These are phyloP conservation scores for Lepisosteus osseus DNA, from an alignment of 2,113 vertebrate genomes.

Conservation along the genomic window DNA sequence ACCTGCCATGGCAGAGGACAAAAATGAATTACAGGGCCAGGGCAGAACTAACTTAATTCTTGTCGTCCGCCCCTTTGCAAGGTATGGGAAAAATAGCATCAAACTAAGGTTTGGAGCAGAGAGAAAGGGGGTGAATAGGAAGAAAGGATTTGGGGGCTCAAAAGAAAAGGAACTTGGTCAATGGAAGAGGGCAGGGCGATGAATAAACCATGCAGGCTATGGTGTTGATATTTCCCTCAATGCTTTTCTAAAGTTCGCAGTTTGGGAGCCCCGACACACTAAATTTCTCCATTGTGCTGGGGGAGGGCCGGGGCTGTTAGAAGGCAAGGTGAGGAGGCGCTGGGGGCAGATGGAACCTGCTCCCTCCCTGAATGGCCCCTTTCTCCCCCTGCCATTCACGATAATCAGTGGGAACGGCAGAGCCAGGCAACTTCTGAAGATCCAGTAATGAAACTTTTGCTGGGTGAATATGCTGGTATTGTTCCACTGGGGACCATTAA, in stretches of 20 bases:
- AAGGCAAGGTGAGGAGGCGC: constrained; percentile 89
- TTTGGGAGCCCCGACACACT: constrained; percentile 75
- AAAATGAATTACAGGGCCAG: constrained; percentile 52
- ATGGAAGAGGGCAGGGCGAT: constrained; percentile 69
- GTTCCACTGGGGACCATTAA: constrained; percentile 86
- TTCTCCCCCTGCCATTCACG: constrained; percentile 87
- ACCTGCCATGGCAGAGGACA: constrained; percentile 66
- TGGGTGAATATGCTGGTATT: constrained; percentile 87
- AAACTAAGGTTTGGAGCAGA: constrained; percentile 67
- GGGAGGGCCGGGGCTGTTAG: constrained; percentile 74
- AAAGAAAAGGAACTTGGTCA: constrained; percentile 73
- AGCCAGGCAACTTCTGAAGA: constrained; percentile 77
- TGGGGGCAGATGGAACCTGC: constrained; percentile 95
- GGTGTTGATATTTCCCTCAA: constrained; percentile 74
- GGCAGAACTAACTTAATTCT: constrained; percentile 83
- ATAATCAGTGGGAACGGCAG: constrained; percentile 84
- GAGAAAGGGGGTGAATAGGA: constrained; percentile 69
- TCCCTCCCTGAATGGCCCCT: constrained; percentile 81
- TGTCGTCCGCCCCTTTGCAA: constrained; percentile 71
- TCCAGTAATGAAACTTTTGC: constrained; percentile 86
- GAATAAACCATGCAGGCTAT: constrained; percentile 75
- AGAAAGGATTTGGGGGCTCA: constrained; percentile 67
- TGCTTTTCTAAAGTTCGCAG: constrained; percentile 72
- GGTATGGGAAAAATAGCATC: constrained; percentile 74
- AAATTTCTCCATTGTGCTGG: constrained; percentile 75